Percentiles rank a stretch among this genome's conserved stretches.
These are phyloP conservation scores for Stegophylla sp. DNA, from an alignment of 2,888 invertebrate species.

Conservation along the genomic window DNA sequence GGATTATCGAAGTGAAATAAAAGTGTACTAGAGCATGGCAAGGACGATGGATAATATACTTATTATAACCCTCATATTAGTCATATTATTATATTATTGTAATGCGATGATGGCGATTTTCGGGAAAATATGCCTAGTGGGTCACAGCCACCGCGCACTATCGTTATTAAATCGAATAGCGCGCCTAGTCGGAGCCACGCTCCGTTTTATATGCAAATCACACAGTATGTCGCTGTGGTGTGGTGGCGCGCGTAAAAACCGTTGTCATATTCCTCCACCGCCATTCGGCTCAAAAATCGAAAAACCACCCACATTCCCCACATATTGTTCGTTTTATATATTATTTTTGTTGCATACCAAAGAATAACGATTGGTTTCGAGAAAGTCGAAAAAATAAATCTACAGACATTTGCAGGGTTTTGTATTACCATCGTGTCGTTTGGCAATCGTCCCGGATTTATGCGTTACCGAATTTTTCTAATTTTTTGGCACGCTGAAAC, in stretches of 20 bases:
- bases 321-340: constrained; percentile 7
- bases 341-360: not conserved
- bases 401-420: not conserved
- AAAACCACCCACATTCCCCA: not conserved
- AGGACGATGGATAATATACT: not conserved
- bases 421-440: not conserved
- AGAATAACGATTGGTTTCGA: not conserved
- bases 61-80: not conserved
- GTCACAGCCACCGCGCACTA: not conserved
- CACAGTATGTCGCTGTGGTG: no score
- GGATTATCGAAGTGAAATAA: not conserved
- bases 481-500: constrained; percentile 16
- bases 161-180: constrained; percentile 30
- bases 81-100: no score
- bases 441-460: constrained; percentile 32
- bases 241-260: no score
- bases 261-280: not conserved
- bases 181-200: constrained; percentile 15
- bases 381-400: not conserved
- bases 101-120: not conserved
- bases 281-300: not conserved
- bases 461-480: constrained; percentile 16
- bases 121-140: not conserved
- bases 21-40: no score
- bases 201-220: not conserved